A percentile compares a stretch with the other conserved stretches of the same genome.
These are phyloP conservation scores for Cistogaster globosa DNA, from an alignment of 2,888 invertebrate species.

Conservation along the genomic window DNA sequence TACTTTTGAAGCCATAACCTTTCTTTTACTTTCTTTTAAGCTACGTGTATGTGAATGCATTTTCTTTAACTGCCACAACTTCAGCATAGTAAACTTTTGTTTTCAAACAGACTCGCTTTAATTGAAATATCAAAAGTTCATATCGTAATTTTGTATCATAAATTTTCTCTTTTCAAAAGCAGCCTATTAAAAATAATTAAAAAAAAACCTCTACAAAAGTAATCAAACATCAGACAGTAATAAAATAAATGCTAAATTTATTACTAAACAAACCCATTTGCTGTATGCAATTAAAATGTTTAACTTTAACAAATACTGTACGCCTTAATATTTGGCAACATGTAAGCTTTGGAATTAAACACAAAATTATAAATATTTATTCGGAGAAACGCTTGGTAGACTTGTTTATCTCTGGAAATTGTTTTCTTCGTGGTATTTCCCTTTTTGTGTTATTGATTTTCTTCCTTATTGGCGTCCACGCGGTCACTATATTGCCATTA, in stretches of 20 bases:
- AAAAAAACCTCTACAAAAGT: not conserved
- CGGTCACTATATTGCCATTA: conserved; percentile 2
- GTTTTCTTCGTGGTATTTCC: conserved; percentile 45
- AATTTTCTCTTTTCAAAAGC: not conserved
- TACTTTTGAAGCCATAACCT: conserved; percentile 1
- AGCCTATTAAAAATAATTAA: not conserved
- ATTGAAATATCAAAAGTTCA: conserved; percentile 61
- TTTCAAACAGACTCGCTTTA: conserved; percentile 40
- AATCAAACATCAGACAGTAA: not conserved
- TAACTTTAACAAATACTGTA: conserved; percentile 42
- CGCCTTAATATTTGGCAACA: conserved; percentile 35
- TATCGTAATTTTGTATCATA: conserved; percentile 37
- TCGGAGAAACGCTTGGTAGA: not conserved
- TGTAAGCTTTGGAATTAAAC: not conserved
- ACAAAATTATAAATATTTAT: not conserved
- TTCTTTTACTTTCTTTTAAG: conserved; percentile 51
- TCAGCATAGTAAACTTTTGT: not conserved
- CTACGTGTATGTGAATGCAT: no score
- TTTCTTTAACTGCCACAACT: no score
- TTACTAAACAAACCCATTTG: conserved; percentile 10
- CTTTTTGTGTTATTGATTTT: conserved; percentile 7
- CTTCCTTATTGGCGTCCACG: not conserved
- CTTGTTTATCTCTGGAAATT: not conserved
- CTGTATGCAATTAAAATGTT: conserved; percentile 14
- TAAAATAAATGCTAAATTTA: conserved; percentile 38